These are phyloP conservation scores for Tamandua tetradactyla DNA, from an alignment of 2,797 vertebrate genomes.

Conservation along the genomic window DNA sequence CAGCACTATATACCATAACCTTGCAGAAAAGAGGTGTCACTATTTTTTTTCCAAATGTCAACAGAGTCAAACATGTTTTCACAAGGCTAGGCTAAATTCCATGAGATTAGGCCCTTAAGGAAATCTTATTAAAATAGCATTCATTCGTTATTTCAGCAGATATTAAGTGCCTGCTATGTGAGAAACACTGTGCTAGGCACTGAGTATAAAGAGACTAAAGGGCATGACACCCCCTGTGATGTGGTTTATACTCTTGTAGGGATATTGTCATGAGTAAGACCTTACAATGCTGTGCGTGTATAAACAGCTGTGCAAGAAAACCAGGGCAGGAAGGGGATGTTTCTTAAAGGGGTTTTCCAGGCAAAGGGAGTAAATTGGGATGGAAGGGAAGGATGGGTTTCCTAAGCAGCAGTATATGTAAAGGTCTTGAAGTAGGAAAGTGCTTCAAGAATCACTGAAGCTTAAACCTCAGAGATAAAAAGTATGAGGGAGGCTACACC, in stretches of 20 bases:
- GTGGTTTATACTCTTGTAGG: background rate
- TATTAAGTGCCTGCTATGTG: background rate
- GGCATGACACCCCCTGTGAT: rapidly evolving
- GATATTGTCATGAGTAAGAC: background rate
- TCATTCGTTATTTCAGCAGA: background rate
- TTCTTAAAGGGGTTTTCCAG: background rate
- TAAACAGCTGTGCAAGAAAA: background rate
- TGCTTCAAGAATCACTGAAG: background rate
- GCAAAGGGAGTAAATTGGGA: too few relatives aligned
- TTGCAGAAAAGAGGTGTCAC: background rate
- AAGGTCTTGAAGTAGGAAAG: background rate
- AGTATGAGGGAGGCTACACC: background rate
- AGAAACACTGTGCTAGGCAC: background rate
- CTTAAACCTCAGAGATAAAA: background rate
- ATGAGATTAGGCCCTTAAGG: background rate
- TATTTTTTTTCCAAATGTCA: background rate
- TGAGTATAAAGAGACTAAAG: background rate
- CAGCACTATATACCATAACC: background rate
- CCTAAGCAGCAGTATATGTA: background rate
- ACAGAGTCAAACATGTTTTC: background rate
- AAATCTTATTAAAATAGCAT: background rate
- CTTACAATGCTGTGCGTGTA: background rate
- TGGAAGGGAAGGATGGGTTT: background rate
- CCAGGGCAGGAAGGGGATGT: background rate
- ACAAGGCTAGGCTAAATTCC: background rate